Evolutionary conservation across 2,113 vertebrate species (phyloP), one percentile per base, ranked within the genome.

Genomic region (Coregonus clupeaformis): DNA sequence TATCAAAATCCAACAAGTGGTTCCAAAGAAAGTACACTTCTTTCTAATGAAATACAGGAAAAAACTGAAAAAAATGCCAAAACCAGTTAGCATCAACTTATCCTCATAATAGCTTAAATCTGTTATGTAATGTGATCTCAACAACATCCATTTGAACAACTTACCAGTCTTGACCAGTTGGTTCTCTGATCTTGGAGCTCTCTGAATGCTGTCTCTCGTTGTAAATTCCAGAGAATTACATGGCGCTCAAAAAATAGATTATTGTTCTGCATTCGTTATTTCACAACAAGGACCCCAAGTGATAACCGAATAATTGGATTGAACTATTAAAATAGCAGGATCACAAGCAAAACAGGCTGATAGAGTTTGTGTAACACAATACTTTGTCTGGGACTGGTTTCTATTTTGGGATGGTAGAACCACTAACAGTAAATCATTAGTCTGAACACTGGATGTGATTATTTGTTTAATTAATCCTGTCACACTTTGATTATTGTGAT

Each of bases 271-370:
- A 22, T 49, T 52, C 3, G 65, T 76, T 76, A 70, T 81, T 73
- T 73, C 73, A 75, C 78, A 79, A 81, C 63, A 68, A 14, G 73
- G 80, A 81, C 74, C 71, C 9, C 36, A 42, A 42, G 36, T 42
- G 36, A 27, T 27, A 1, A 2, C 27, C 27, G 27, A 42, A 42
- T 11, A 75, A 86, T 64, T 77, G 32, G 77, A 84, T 81, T 74
- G 16, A 36, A n/a, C 4, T 42, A 55, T 70, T 14, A 77, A 86
- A 85, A 86, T 74, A 84, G 71, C 70, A 4, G 71, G 49, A 78
- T 78, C 80, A 84, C 79, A 82, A 75, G 62, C 68, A 42, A 42
- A 70, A 68, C 73, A 29, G 73, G 29, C 16, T 55, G 52, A 6
- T 55, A 29, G 16, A 52, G n/a, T 83, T 79, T 76, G 75, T 79